Evolutionary conservation across 2,113 vertebrate species (phyloP).

Genomic region (Limanda limanda): DNA sequence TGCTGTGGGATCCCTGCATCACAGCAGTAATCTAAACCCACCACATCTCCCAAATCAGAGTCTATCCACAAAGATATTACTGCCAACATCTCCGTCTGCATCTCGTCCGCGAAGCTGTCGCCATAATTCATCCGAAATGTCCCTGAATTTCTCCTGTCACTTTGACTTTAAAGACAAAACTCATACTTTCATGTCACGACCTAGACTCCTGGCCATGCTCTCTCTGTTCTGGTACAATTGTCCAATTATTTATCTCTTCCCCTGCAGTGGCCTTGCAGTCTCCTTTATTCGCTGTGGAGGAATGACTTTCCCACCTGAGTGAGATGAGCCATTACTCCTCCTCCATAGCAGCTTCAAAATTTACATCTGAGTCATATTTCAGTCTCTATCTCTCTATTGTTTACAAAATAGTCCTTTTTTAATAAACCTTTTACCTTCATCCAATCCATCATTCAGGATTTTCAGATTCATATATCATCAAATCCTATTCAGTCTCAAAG

Average conservation of each 20-base stretch:
- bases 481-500: not conserved
- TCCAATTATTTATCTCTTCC: conserved; percentile 63
- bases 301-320: conserved; percentile 56
- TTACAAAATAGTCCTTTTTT: conserved; percentile 11
- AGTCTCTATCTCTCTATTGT: not conserved
- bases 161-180: conserved; percentile 52
- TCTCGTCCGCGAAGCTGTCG: not conserved
- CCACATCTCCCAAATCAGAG: conserved; percentile 27
- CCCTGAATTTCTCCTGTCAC: conserved; percentile 9
- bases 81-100: not conserved
- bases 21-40: conserved; percentile 21
- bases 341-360: conserved; percentile 28
- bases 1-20: conserved; percentile 26
- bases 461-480: not conserved
- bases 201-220: conserved; percentile 37
- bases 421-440: conserved; percentile 11
- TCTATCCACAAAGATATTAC: conserved; percentile 5
- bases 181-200: conserved; percentile 50
- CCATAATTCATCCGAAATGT: conserved; percentile 16
- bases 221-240: conserved; percentile 49
- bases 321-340: conserved; percentile 45
- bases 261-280: conserved; percentile 49
- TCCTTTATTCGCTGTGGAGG: conserved; percentile 49
- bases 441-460: not conserved
- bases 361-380: conserved; percentile 36